These are phyloP conservation scores for Eupeodes corollae DNA, from an alignment of 1,140 invertebrate genomes.

Conservation along the genomic window DNA sequence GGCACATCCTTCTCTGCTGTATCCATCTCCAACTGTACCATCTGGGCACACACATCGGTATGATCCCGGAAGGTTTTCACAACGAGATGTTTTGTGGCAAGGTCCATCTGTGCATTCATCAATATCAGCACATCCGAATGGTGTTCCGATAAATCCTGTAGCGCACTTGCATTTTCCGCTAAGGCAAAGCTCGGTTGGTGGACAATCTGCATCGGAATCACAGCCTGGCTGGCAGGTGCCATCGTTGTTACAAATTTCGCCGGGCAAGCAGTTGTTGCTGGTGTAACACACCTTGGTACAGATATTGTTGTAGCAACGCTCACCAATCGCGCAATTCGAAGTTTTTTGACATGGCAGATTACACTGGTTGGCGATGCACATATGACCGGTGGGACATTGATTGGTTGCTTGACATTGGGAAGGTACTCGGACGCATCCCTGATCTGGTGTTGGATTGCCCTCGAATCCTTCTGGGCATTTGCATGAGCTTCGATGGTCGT, in stretches of 20 bases:
- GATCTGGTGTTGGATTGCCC: slow-evolving; percentile 75
- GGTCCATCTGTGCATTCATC: slow-evolving; percentile 68
- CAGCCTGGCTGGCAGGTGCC: slow-evolving; percentile 75
- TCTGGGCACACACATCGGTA: slow-evolving; percentile 66
- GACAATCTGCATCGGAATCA: slow-evolving; percentile 67
- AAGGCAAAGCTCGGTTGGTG: slow-evolving; percentile 64
- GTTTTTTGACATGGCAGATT: slow-evolving; percentile 61
- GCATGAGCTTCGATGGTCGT: slow-evolving; percentile 59
- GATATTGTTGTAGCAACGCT: slow-evolving; percentile 64
- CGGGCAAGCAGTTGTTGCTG: slow-evolving; percentile 76
- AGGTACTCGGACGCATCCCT: slow-evolving; percentile 73
- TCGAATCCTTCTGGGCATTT: slow-evolving; percentile 71
- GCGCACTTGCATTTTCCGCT: slow-evolving; percentile 67
- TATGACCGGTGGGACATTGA: slow-evolving; percentile 59
- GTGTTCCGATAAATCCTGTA: slow-evolving; percentile 54
- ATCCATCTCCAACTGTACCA: slow-evolving; percentile 68
- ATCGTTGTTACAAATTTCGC: slow-evolving; percentile 71
- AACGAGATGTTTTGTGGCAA: slow-evolving; percentile 67
- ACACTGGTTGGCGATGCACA: slow-evolving; percentile 63
- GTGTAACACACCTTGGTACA: slow-evolving; percentile 79
- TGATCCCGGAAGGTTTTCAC: slow-evolving; percentile 67
- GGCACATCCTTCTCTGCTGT: slow-evolving; percentile 55
- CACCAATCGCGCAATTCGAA: slow-evolving; percentile 64
- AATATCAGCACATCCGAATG: slow-evolving; percentile 61
- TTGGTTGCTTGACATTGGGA: slow-evolving; percentile 48